A percentile compares a stretch with the other conserved stretches of the same genome.
These are phyloP conservation scores for Drosophila pruinosa DNA, from an alignment of 1,140 invertebrate species.

Conservation along the genomic window DNA sequence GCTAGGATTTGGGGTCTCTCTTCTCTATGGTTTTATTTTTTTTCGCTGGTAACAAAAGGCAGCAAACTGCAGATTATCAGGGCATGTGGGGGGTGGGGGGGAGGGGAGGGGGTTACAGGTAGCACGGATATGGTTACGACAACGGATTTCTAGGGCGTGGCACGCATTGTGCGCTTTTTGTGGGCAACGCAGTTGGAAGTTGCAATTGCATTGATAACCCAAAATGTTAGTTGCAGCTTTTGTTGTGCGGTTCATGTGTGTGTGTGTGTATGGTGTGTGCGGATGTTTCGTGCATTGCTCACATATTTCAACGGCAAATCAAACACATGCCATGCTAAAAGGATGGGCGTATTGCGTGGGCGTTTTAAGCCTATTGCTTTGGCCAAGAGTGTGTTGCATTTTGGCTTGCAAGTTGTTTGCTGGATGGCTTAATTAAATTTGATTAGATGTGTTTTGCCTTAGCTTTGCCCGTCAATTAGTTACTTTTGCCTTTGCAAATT, in stretches of 20 bases:
- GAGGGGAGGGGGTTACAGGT: background rate
- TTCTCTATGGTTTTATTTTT: too few species aligned
- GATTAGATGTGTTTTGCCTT: constrained; percentile 73
- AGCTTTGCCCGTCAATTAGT: constrained; percentile 69
- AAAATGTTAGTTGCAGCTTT: constrained; percentile 42
- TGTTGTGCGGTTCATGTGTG: constrained; percentile 15
- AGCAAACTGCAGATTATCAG: background rate
- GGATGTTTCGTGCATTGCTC: constrained; percentile 54
- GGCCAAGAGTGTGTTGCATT: constrained; percentile 15
- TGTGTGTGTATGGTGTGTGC: background rate
- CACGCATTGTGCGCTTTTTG: constrained; percentile 67
- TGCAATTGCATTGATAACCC: constrained; percentile 69
- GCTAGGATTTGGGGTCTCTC: background rate
- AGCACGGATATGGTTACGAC: constrained; percentile 12
- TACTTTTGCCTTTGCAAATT: constrained; percentile 68
- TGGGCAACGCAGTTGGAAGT: constrained; percentile 64
- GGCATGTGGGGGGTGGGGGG: background rate
- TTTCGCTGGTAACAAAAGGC: background rate
- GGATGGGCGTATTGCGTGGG: constrained; percentile 24
- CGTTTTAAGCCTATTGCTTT: constrained; percentile 40
- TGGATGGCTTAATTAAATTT: constrained; percentile 80
- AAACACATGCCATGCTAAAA: constrained; percentile 59
- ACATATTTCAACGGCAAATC: constrained; percentile 72
- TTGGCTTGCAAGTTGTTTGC: constrained; percentile 43
- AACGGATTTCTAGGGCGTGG: constrained; percentile 43